A percentile compares a stretch with the other conserved stretches of the same genome.
Evolutionary conservation across 92 coral and sea anemone genomes (phyloP).

Genomic region (Bergia sp.): DNA sequence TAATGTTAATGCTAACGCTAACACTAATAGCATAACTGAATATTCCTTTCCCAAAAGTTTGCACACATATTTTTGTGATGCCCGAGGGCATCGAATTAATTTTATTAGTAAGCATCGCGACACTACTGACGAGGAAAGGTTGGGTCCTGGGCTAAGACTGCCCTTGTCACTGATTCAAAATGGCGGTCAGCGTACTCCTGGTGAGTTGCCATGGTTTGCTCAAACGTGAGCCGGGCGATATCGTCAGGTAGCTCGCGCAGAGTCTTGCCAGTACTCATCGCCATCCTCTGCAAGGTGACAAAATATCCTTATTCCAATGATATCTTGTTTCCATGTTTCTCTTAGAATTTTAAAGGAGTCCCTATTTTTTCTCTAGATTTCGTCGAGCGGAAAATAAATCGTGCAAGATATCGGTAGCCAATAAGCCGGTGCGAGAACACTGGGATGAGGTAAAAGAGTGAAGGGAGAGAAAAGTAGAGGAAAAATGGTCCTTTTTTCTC

Average conservation of each 20-base stretch:
- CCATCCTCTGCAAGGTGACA: conserved; percentile 46
- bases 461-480: no score
- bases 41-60: not conserved
- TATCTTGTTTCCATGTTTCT: no score
- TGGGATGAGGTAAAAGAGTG: no score
- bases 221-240: conserved; percentile 43
- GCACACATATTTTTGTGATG: not conserved
- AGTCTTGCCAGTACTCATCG: conserved; percentile 67
- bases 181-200: conserved; percentile 58
- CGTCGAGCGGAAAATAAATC: no score
- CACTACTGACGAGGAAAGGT: not conserved
- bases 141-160: conserved; percentile 7
- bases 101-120: no score
- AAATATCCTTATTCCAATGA: not conserved
- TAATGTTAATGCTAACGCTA: no score
- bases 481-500: no score
- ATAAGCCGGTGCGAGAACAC: no score
- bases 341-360: no score
- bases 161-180: conserved; percentile 25
- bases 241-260: conserved; percentile 56
- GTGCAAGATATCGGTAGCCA: no score
- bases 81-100: not conserved
- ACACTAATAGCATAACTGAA: no score
- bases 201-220: conserved; percentile 35
- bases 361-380: no score